A percentile compares a stretch with the other conserved stretches of the same genome.
Conservation (phyloP, 2,113 vertebrate genomes). For the Morone chrysops region DNA sequence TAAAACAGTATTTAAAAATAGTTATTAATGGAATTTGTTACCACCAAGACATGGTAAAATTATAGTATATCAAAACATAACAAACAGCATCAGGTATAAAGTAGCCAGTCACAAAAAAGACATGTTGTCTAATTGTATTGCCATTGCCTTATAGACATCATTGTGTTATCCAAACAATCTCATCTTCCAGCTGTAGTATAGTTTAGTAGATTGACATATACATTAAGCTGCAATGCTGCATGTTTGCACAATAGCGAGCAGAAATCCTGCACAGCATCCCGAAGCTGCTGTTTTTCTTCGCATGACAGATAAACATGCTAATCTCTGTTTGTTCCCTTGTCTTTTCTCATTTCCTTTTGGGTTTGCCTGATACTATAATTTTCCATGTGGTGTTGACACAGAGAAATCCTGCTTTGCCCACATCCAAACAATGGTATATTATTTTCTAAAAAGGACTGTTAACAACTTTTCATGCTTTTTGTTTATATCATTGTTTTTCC, state of each 20-base stretch:
- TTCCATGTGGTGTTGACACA: slow-evolving; percentile 68
- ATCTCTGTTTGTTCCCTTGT: slow-evolving; percentile 75
- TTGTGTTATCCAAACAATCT: not conserved
- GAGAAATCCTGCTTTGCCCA: slow-evolving; percentile 56
- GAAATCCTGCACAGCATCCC: not conserved
- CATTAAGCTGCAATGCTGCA: not conserved
- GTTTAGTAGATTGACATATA: not conserved
- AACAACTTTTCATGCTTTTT: slow-evolving; percentile 65
- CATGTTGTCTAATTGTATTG: not conserved
- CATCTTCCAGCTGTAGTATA: not conserved
- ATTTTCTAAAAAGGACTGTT: slow-evolving; percentile 51
- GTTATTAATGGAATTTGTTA: not conserved
- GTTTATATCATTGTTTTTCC: slow-evolving; percentile 53
- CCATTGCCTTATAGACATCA: not conserved
- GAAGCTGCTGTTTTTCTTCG: slow-evolving; percentile 44
- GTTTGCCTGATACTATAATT: slow-evolving; percentile 64
- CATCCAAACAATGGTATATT: slow-evolving; percentile 60
- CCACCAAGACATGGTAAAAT: not conserved
- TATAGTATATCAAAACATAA: not conserved
- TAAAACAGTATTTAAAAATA: not conserved
- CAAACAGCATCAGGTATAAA: not conserved
- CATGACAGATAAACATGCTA: slow-evolving; percentile 69
- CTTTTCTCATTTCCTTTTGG: slow-evolving; percentile 73
- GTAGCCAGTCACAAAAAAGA: not conserved
- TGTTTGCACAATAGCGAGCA: not conserved